Conservation (phyloP, 2,797 vertebrate species). For the Ptychobarbus kaznakovi region DNA sequence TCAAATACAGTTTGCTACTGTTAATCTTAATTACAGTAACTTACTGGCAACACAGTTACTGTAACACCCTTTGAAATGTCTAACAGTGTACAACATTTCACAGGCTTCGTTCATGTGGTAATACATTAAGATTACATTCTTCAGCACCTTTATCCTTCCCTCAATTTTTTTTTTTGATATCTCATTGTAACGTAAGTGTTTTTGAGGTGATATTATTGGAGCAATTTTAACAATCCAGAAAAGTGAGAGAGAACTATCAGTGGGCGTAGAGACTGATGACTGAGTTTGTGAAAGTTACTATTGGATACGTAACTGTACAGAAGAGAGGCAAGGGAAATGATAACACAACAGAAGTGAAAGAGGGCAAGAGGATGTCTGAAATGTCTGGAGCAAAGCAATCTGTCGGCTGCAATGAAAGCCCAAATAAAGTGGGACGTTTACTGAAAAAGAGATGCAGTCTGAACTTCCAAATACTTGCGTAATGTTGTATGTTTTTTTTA, state of each 20-base stretch:
- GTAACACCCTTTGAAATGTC: too few species aligned
- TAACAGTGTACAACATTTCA: too few species aligned
- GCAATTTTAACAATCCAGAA: conserved; percentile 29
- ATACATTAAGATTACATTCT: not conserved
- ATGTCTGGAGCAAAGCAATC: conserved; percentile 34
- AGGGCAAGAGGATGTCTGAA: conserved; percentile 22
- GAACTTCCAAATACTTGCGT: not conserved
- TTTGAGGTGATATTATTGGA: conserved; percentile 34
- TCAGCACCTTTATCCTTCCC: conserved; percentile 3
- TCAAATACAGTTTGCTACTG: too few species aligned
- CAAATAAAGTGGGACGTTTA: conserved; percentile 16
- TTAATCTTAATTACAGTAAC: too few species aligned
- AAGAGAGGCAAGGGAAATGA: conserved; percentile 43
- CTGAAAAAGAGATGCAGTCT: not conserved
- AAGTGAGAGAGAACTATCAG: conserved; percentile 15
- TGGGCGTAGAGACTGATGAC: conserved; percentile 10
- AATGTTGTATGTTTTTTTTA: not conserved
- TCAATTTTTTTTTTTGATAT: not conserved
- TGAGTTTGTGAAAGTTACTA: conserved; percentile 23
- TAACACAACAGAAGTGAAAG: conserved; percentile 42
- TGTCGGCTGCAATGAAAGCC: conserved; percentile 14
- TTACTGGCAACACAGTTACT: too few species aligned
- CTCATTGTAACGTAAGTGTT: conserved; percentile 18
- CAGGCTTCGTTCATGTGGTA: not conserved
- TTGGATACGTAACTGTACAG: conserved; percentile 25